Percentiles rank a stretch among this genome's conserved stretches.
Conservation (phyloP, 2,797 vertebrate genomes). For the Vireo griseus region DNA sequence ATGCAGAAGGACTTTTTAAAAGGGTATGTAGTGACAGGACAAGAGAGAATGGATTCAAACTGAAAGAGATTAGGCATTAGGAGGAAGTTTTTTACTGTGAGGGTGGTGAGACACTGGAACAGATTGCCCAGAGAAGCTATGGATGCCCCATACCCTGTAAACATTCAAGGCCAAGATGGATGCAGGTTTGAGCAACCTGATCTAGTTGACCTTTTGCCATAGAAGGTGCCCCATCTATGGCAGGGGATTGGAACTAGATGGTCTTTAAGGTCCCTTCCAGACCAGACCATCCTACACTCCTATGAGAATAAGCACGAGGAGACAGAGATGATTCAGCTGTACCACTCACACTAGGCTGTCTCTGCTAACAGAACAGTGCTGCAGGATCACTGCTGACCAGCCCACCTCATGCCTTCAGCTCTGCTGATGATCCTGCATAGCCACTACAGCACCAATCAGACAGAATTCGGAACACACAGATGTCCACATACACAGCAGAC, state of each 20-base stretch:
- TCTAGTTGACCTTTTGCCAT: no score
- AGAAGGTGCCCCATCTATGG: neutral
- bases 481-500: neutral
- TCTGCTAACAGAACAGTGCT: neutral
- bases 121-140: neutral
- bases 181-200: neutral
- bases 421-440: neutral
- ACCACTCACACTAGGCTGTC: neutral
- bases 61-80: neutral
- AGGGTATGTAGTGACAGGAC: neutral
- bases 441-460: neutral
- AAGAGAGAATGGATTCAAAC: neutral
- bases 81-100: neutral
- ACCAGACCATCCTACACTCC: neutral
- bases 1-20: neutral
- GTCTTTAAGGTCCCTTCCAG: neutral
- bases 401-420: fast-evolving
- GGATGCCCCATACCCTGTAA: neutral
- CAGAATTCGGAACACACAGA: neutral
- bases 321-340: no score
- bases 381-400: fast-evolving
- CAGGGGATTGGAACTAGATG: neutral
- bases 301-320: neutral
- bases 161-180: neutral
- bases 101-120: neutral